Evolutionary conservation across 2,888 invertebrate species (phyloP).

Genomic region (Pristionchus mayeri): DNA sequence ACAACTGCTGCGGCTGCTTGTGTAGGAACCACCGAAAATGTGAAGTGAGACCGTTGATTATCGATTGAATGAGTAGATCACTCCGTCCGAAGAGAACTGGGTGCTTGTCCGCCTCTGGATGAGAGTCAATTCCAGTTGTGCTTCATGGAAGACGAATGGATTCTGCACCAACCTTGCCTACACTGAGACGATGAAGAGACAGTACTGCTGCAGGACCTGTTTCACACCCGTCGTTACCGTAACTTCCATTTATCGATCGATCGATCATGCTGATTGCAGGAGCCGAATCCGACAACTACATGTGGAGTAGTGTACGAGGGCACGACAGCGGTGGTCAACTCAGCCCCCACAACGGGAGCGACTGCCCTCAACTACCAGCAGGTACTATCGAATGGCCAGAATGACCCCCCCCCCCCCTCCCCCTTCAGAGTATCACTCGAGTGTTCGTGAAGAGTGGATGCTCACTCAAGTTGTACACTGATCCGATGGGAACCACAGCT

Average conservation of each 20-base stretch:
- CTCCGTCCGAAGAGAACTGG: no score
- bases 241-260: not conserved
- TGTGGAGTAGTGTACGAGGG: constrained; percentile 32
- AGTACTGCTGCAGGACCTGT: constrained; percentile 35
- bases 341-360: not conserved
- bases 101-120: no score
- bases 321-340: constrained; percentile 1
- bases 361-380: not conserved
- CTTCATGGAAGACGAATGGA: constrained; percentile 11
- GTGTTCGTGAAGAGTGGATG: constrained; percentile 41
- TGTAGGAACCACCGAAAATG: no score
- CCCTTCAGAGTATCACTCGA: not conserved
- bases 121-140: no score
- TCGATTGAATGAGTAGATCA: no score
- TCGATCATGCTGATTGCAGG: not conserved
- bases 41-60: not conserved
- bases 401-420: not conserved
- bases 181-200: constrained; percentile 18
- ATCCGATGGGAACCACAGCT: not conserved
- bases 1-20: not conserved
- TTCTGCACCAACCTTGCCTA: constrained; percentile 23
- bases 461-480: constrained; percentile 28
- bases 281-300: constrained; percentile 1
- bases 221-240: constrained; percentile 19
- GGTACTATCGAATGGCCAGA: not conserved